These are phyloP conservation scores for Anaspis maculata DNA, from an alignment of 2,888 invertebrate genomes.

Conservation along the genomic window DNA sequence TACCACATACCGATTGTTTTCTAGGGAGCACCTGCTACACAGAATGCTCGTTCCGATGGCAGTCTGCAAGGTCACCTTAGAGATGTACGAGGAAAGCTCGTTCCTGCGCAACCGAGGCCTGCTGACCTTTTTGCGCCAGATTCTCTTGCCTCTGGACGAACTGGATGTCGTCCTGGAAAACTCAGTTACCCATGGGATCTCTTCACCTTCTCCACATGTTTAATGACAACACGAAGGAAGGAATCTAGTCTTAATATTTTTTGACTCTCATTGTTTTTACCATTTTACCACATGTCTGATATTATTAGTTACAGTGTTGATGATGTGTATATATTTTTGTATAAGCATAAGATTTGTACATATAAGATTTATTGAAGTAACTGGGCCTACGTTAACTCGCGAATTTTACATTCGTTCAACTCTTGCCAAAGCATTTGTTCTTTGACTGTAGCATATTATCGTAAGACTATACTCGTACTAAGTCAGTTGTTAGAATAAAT, in stretches of 20 bases:
- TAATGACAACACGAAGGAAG: too few species aligned
- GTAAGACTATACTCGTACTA: too few species aligned
- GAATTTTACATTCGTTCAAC: too few species aligned
- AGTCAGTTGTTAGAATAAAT: too few species aligned
- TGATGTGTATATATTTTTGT: slow-evolving; percentile 11
- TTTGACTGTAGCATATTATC: too few species aligned
- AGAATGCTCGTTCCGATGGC: slow-evolving; percentile 89
- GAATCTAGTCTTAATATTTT: too few species aligned
- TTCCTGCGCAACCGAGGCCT: slow-evolving; percentile 83
- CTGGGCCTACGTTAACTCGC: too few species aligned
- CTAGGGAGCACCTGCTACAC: slow-evolving; percentile 80
- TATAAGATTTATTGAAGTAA: too few species aligned
- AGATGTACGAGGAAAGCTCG: slow-evolving; percentile 95
- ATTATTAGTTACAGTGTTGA: slow-evolving; percentile 4
- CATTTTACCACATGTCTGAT: slow-evolving; percentile 8
- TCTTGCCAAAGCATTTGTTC: too few species aligned
- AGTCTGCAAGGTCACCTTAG: slow-evolving; percentile 74
- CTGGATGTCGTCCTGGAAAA: slow-evolving; percentile 81
- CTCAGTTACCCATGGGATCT: slow-evolving; percentile 66
- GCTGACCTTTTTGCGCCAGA: slow-evolving; percentile 81
- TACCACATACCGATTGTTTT: too few species aligned
- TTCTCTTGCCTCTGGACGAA: slow-evolving; percentile 82
- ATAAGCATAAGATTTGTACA: too few species aligned
- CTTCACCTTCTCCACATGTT: slow-evolving; percentile 32
- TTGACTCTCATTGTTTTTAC: too few species aligned